A percentile compares a stretch with the other conserved stretches of the same genome.
phyloP scores from a whole-genome alignment of 2,888 invertebrate genomes.

The Ennomos quercinarius region DNA sequence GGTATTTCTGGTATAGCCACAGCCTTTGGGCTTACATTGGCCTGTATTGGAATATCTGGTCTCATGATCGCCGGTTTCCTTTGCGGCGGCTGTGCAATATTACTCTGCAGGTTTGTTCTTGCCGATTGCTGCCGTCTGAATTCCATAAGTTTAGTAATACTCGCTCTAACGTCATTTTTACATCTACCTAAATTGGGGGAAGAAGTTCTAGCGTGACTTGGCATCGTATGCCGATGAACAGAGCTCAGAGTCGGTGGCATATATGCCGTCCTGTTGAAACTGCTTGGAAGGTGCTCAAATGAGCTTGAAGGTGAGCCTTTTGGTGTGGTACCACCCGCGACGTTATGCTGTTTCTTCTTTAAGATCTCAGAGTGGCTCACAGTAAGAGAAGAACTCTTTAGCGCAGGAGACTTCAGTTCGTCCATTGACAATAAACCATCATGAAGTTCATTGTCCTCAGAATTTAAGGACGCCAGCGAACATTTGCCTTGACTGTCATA shows the following conservation, averaged over 20 bases:
- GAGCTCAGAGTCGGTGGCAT: conserved; percentile 23
- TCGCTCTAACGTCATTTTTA: conserved; percentile 59
- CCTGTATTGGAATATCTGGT: conserved; percentile 34
- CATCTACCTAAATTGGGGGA: conserved; percentile 25
- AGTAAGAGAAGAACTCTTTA: conserved; percentile 46
- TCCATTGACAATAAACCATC: conserved; percentile 71
- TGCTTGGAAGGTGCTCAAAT: neutral
- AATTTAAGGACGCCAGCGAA: conserved; percentile 52
- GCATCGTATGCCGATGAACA: conserved; percentile 5
- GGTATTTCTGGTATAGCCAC: conserved; percentile 51
- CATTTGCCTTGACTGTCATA: conserved; percentile 66
- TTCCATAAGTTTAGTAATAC: conserved; percentile 63
- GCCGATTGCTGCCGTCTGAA: conserved; percentile 56
- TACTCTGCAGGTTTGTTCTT: conserved; percentile 1
- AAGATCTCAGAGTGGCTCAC: conserved; percentile 21
- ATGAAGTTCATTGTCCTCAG: conserved; percentile 57
- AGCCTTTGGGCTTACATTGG: conserved; percentile 46
- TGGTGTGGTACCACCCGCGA: conserved; percentile 14
- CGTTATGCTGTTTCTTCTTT: conserved; percentile 28
- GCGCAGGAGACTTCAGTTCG: conserved; percentile 55
- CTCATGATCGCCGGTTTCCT: conserved; percentile 36
- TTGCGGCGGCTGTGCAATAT: conserved; percentile 1
- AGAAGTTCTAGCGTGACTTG: conserved; percentile 1
- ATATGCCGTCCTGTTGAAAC: conserved; percentile 7
- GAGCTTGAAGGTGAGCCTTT: conserved; percentile 7